These are phyloP conservation scores for Seriola aureovittata DNA, from an alignment of 2,113 vertebrate genomes.

Conservation along the genomic window DNA sequence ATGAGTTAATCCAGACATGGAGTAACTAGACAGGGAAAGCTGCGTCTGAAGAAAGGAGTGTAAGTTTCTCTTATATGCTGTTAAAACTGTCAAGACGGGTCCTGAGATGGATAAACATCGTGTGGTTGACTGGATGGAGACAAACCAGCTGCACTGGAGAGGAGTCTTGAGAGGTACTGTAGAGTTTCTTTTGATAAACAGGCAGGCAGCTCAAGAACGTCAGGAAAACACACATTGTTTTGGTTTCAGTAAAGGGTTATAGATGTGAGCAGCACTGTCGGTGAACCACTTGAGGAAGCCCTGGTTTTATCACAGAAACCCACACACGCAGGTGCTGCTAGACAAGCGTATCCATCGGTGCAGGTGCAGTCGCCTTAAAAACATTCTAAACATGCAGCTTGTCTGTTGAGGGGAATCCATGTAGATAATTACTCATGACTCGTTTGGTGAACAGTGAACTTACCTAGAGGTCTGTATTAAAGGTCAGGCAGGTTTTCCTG, in stretches of 20 bases:
- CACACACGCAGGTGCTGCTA: conserved; percentile 8
- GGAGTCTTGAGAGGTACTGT: conserved; percentile 61
- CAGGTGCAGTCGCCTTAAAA: conserved; percentile 28
- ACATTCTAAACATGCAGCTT: conserved; percentile 37
- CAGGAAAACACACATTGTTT: background rate
- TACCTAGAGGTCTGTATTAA: background rate
- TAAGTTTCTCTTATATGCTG: conserved; percentile 7
- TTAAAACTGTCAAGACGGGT: background rate
- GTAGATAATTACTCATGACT: background rate
- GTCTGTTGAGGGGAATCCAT: background rate
- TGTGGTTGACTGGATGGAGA: background rate
- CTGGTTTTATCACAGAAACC: conserved; percentile 30
- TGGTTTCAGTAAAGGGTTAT: background rate
- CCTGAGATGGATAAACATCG: conserved; percentile 39
- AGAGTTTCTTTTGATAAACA: background rate
- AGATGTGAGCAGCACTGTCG: background rate
- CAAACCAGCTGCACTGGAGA: conserved; percentile 23
- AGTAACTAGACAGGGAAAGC: conserved; percentile 7
- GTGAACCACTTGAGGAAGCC: background rate
- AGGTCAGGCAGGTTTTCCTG: background rate
- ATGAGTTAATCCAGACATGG: conserved; percentile 38
- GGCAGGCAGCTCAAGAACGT: fast-evolving
- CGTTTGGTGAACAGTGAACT: background rate
- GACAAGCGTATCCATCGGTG: background rate
- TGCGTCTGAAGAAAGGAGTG: background rate